phyloP scores from a whole-genome alignment of 2,888 invertebrate genomes.

The Dromius quadrimaculatus region DNA sequence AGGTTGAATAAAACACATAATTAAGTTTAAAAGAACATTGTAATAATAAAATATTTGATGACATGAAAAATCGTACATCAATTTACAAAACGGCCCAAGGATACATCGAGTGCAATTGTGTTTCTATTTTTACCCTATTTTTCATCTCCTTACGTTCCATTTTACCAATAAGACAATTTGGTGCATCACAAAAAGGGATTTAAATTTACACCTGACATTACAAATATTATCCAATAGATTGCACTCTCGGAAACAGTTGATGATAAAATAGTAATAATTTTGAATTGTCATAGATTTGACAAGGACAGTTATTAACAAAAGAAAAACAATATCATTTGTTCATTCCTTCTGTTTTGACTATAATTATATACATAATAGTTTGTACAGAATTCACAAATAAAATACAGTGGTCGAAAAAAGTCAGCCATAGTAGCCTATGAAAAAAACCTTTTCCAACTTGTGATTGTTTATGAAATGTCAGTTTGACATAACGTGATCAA shows the following conservation, averaged over 20 bases:
- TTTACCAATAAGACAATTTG: slow-evolving; percentile 20
- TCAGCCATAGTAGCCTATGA: no score
- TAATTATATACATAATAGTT: slow-evolving; percentile 20
- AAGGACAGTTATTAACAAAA: slow-evolving; percentile 17
- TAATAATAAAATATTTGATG: slow-evolving; percentile 67
- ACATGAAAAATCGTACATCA: slow-evolving; percentile 65
- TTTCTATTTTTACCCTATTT: background rate
- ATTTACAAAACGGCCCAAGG: slow-evolving; percentile 48
- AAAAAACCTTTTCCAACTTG: no score
- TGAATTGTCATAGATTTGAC: background rate
- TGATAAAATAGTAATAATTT: no score
- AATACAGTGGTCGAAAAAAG: no score
- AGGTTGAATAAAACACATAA: slow-evolving; percentile 33
- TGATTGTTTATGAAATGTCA: no score
- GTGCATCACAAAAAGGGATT: slow-evolving; percentile 27
- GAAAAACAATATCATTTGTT: slow-evolving; percentile 11
- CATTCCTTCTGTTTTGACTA: background rate
- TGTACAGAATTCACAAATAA: slow-evolving; percentile 25
- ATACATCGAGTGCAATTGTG: slow-evolving; percentile 36
- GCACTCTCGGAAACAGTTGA: slow-evolving; percentile 17
- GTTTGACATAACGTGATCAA: no score
- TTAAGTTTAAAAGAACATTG: slow-evolving; percentile 55
- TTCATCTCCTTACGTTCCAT: slow-evolving; percentile 36
- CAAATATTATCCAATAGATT: slow-evolving; percentile 1
- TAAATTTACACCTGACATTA: slow-evolving; percentile 8